Percentiles rank a stretch among this genome's conserved stretches.
Conservation (phyloP, 2,113 vertebrate genomes). For the Callospermophilus lateralis region DNA sequence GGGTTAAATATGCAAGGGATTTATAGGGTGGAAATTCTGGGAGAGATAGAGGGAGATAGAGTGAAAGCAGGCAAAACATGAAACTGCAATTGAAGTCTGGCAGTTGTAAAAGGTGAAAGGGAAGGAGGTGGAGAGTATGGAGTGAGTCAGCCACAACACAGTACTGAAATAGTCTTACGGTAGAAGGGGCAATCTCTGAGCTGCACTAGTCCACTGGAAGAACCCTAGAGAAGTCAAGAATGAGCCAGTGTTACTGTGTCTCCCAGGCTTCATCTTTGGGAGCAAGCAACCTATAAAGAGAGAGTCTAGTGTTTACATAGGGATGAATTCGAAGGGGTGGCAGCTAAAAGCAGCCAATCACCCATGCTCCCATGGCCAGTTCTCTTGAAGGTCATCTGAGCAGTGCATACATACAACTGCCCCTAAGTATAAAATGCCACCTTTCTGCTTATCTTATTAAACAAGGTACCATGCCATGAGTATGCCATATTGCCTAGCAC, state of each 20-base stretch:
- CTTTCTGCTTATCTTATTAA: neutral
- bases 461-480: neutral
- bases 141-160: neutral
- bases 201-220: neutral
- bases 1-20: neutral
- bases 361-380: neutral
- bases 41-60: neutral
- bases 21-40: too few relatives aligned
- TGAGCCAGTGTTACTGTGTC: neutral
- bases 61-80: neutral
- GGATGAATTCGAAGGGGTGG: neutral
- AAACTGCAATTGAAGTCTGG: fast-evolving
- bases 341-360: neutral
- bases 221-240: neutral
- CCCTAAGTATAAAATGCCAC: neutral
- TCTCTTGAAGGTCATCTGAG: neutral
- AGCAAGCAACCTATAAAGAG: neutral
- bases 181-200: neutral
- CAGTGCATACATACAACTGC: neutral
- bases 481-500: neutral
- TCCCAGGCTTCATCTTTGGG: too few relatives aligned
- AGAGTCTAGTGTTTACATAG: neutral
- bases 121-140: neutral
- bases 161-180: neutral
- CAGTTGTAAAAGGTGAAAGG: neutral